These are phyloP conservation scores for Todiramphus saurophagus DNA, from an alignment of 2,113 vertebrate species.

Conservation along the genomic window DNA sequence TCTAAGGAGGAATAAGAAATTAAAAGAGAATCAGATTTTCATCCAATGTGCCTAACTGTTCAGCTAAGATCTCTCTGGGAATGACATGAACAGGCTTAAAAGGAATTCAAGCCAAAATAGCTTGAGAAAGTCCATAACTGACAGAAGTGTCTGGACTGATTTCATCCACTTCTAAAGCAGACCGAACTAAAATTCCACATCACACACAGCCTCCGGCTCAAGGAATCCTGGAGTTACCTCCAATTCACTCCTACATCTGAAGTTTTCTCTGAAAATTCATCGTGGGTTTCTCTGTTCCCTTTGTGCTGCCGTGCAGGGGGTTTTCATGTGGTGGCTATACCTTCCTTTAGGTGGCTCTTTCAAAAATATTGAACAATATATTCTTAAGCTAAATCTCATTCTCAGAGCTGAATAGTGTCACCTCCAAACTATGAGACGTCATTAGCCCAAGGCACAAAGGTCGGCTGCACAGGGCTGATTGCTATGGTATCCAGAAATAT, in stretches of 20 bases:
- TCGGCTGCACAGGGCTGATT: background rate
- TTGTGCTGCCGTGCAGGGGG: background rate
- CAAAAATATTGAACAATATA: background rate
- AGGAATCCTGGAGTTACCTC: background rate
- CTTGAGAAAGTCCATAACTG: conserved; percentile 32
- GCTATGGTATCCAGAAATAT: background rate
- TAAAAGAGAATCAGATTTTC: conserved; percentile 3
- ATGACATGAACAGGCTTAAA: background rate
- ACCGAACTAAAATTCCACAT: background rate
- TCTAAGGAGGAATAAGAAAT: background rate
- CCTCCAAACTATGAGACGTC: background rate
- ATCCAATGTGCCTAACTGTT: background rate
- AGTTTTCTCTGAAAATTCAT: background rate
- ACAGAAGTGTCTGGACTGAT: conserved; percentile 7
- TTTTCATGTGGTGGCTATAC: background rate
- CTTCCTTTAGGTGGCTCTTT: background rate
- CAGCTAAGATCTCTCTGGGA: conserved; percentile 8
- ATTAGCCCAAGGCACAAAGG: background rate
- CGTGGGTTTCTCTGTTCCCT: background rate
- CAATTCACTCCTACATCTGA: background rate
- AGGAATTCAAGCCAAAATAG: background rate
- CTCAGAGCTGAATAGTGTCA: background rate
- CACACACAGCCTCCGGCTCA: background rate
- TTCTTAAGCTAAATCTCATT: background rate
- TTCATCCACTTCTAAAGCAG: background rate